Conservation (phyloP, 2,113 vertebrate species). For the Dunckerocampus dactyliophorus region DNA sequence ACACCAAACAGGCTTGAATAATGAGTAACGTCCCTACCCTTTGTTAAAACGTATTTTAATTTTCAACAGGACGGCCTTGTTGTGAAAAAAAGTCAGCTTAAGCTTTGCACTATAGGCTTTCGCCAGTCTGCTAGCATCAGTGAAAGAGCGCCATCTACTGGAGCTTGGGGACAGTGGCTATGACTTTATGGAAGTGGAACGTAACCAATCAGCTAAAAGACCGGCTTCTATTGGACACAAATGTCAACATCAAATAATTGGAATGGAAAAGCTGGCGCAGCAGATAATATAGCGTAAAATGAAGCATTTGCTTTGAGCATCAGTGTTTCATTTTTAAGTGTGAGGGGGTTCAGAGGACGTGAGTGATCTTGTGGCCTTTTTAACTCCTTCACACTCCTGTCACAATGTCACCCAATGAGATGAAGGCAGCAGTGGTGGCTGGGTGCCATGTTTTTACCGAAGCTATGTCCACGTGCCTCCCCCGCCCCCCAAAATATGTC, state of each 20-base stretch:
- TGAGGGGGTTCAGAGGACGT: conserved; percentile 46
- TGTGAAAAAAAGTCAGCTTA: background rate
- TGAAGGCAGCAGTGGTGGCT: conserved; percentile 27
- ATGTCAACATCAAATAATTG: background rate
- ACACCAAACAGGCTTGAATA: background rate
- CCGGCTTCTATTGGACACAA: background rate
- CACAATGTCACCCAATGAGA: conserved; percentile 54
- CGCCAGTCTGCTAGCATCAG: conserved; percentile 3
- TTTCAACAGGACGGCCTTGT: background rate
- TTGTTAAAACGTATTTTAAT: conserved; percentile 7
- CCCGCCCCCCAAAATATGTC: background rate
- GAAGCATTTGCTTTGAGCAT: background rate
- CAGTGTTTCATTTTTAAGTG: conserved; percentile 31
- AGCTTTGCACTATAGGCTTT: background rate
- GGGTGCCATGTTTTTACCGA: conserved; percentile 2
- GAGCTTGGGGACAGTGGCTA: background rate
- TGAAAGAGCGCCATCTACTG: conserved; percentile 61
- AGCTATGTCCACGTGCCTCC: background rate
- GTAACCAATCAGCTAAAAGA: background rate
- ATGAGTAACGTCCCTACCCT: background rate
- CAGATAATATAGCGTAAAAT: background rate
- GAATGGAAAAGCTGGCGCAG: background rate
- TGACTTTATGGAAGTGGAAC: background rate
- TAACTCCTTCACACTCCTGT: conserved; percentile 46
- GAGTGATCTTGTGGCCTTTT: conserved; percentile 58